Evolutionary conservation across 2,797 vertebrate species (phyloP).

Genomic region (Lindbergichthys nudifrons): DNA sequence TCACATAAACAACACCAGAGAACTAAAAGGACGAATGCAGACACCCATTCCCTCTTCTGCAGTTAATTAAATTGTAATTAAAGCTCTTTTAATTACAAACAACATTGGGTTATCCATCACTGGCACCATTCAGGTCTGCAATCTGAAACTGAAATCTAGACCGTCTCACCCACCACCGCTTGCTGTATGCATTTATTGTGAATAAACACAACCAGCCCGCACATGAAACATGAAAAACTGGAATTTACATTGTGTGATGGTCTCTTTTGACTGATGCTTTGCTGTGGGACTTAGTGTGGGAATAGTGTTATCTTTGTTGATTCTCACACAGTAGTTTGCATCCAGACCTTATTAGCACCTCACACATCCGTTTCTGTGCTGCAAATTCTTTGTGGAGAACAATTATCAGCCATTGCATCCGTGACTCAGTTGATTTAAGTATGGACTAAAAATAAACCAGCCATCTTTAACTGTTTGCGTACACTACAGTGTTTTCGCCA

Average conservation of each 20-base stretch:
- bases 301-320: conserved; percentile 61
- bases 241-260: conserved; percentile 44
- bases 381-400: conserved; percentile 20
- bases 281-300: conserved; percentile 55
- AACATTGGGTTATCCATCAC: conserved; percentile 10
- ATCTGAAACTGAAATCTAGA: conserved; percentile 44
- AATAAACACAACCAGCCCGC: conserved; percentile 51
- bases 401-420: conserved; percentile 38
- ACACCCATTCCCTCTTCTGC: background rate
- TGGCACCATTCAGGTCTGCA: conserved; percentile 18
- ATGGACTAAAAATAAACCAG: conserved; percentile 48
- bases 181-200: conserved; percentile 24
- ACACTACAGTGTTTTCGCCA: background rate
- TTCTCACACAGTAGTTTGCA: conserved; percentile 23
- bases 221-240: conserved; percentile 41
- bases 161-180: conserved; percentile 41
- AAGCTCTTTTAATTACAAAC: conserved; percentile 35
- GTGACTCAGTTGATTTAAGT: conserved; percentile 31
- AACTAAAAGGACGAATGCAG: conserved; percentile 28
- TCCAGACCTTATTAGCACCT: conserved; percentile 36
- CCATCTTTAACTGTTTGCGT: conserved; percentile 14
- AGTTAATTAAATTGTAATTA: conserved; percentile 25
- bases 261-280: conserved; percentile 23
- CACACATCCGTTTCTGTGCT: conserved; percentile 27
- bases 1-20: conserved; percentile 64